Conservation (phyloP, 1,140 invertebrate genomes). For the Ips typographus region DNA sequence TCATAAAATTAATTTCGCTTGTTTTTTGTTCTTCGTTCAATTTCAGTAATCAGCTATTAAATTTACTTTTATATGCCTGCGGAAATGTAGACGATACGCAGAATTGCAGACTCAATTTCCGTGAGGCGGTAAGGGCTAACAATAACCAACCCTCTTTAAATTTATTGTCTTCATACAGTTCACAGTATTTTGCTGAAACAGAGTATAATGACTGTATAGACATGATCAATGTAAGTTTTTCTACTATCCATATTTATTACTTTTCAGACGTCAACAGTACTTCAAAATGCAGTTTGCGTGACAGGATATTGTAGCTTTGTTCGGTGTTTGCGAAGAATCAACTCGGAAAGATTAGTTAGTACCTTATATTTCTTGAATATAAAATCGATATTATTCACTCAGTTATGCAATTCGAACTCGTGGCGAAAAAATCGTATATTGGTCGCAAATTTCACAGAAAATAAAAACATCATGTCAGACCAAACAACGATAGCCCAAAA, state of each 20-base stretch:
- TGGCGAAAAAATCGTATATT: too few relatives aligned
- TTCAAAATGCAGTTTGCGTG: slow-evolving; percentile 46
- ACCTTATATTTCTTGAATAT: slow-evolving; percentile 6
- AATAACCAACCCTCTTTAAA: slow-evolving; percentile 39
- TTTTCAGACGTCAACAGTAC: not conserved
- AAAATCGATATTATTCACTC: not conserved
- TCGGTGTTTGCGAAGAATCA: slow-evolving; percentile 56
- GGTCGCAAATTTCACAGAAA: too few relatives aligned
- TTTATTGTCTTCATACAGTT: slow-evolving; percentile 30
- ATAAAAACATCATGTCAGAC: too few relatives aligned
- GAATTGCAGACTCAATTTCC: slow-evolving; percentile 23
- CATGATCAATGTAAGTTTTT: slow-evolving; percentile 35
- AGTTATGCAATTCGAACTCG: too few relatives aligned
- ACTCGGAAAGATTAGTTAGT: slow-evolving; percentile 58
- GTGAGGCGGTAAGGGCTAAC: slow-evolving; percentile 31
- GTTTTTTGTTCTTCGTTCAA: not conserved
- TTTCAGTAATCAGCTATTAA: slow-evolving; percentile 16
- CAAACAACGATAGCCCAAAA: too few relatives aligned
- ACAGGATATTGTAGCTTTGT: slow-evolving; percentile 61
- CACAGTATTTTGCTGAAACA: slow-evolving; percentile 36
- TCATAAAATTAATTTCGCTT: not conserved
- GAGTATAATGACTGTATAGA: slow-evolving; percentile 34
- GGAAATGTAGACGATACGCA: slow-evolving; percentile 32
- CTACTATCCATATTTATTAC: not conserved
- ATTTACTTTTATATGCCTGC: slow-evolving; percentile 36